These are phyloP conservation scores for Peromyscus maniculatus DNA, from an alignment of 2,113 vertebrate species.

Conservation along the genomic window DNA sequence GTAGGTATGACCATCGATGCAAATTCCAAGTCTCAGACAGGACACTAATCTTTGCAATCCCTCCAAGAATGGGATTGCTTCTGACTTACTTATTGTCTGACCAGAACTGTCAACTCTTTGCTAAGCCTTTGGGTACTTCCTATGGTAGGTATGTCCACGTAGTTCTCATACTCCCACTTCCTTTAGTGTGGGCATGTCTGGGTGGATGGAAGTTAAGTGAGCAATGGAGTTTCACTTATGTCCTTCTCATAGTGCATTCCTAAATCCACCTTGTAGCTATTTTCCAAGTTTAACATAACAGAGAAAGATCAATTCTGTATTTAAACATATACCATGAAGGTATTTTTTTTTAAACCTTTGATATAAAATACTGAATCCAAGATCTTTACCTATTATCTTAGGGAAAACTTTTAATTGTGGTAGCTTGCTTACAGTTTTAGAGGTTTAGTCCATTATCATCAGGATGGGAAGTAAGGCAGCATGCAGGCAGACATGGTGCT, in stretches of 20 bases:
- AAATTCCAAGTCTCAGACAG: background rate
- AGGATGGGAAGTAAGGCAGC: too few species aligned
- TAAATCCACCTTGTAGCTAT: background rate
- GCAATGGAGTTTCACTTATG: background rate
- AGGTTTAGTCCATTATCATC: too few species aligned
- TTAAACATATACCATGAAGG: background rate
- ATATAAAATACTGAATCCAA: background rate
- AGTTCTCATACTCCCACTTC: background rate
- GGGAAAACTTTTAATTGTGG: too few species aligned
- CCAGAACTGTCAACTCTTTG: background rate
- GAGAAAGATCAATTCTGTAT: background rate
- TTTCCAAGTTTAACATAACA: background rate
- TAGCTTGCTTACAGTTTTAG: too few species aligned
- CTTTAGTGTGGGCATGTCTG: background rate
- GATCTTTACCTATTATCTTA: background rate
- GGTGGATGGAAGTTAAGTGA: background rate
- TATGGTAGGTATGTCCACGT: too few species aligned
- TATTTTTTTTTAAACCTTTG: slow-evolving; percentile 11
- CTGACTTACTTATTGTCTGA: background rate
- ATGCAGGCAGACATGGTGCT: too few species aligned
- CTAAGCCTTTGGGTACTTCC: background rate
- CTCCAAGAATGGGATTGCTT: background rate
- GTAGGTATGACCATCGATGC: background rate
- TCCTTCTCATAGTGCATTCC: background rate
- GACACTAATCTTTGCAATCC: background rate